Conservation (phyloP, 2,888 invertebrate genomes). For the Netelia melanura region DNA sequence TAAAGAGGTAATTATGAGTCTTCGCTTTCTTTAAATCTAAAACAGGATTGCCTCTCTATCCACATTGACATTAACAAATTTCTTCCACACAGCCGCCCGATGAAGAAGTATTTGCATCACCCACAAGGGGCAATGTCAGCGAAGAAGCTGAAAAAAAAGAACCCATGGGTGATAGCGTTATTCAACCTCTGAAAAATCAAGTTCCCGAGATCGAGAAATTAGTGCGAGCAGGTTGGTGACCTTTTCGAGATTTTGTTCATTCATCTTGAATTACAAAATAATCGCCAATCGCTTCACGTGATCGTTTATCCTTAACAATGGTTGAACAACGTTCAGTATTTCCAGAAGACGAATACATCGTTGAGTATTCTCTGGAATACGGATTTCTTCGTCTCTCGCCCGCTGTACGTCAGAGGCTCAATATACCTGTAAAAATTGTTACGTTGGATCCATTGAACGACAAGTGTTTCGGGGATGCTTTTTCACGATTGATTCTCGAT, state of each 20-base stretch:
- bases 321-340: constrained; percentile 84
- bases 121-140: constrained; percentile 73
- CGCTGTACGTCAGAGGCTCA: constrained; percentile 93
- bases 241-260: too few relatives aligned
- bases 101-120: constrained; percentile 53
- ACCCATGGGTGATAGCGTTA: constrained; percentile 73
- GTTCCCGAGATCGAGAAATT: constrained; percentile 87
- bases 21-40: constrained; percentile 39
- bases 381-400: constrained; percentile 97
- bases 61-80: neutral
- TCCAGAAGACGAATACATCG: constrained; percentile 96
- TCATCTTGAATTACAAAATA: neutral
- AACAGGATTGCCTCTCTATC: constrained; percentile 1
- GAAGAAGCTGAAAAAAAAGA: constrained; percentile 72
- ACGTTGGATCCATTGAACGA: constrained; percentile 95
- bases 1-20: constrained; percentile 62
- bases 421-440: constrained; percentile 96
- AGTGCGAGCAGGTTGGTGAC: constrained; percentile 86
- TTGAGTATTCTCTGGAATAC: constrained; percentile 99
- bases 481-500: constrained; percentile 95
- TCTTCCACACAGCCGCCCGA: constrained; percentile 45
- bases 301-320: constrained; percentile 7
- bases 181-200: constrained; percentile 83
- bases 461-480: constrained; percentile 96
- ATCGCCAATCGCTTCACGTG: neutral